Evolutionary conservation across 2,888 invertebrate species (phyloP).

Genomic region (Polydrusus pterygomalis): DNA sequence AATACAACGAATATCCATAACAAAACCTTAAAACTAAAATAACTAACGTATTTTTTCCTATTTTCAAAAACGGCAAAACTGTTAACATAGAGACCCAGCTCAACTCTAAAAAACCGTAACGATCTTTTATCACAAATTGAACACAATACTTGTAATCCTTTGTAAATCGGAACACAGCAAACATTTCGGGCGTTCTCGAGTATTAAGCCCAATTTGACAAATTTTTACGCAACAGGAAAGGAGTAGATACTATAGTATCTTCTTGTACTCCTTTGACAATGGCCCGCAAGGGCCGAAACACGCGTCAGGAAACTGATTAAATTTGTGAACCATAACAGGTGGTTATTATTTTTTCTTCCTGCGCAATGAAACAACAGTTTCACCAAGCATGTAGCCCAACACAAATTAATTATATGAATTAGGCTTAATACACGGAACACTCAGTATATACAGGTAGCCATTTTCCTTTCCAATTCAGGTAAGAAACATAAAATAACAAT

Average conservation of each 20-base stretch:
- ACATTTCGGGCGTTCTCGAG: not conserved
- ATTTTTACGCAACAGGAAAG: too few relatives aligned
- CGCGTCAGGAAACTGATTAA: too few relatives aligned
- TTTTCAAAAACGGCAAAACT: constrained; percentile 28
- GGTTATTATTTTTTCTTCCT: too few relatives aligned
- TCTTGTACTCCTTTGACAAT: too few relatives aligned
- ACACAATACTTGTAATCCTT: constrained; percentile 49
- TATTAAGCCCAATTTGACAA: too few relatives aligned
- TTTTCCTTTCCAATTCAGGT: not conserved
- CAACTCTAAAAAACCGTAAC: constrained; percentile 38
- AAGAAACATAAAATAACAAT: constrained; percentile 4
- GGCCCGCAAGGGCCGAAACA: too few relatives aligned
- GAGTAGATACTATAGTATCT: too few relatives aligned
- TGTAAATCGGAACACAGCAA: not conserved
- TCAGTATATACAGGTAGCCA: not conserved
- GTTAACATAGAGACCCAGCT: constrained; percentile 43
- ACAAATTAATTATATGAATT: not conserved
- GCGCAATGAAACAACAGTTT: too few relatives aligned
- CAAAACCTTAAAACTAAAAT: constrained; percentile 11
- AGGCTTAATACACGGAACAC: not conserved
- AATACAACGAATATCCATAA: constrained; percentile 7
- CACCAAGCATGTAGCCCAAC: not conserved
- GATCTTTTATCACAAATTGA: constrained; percentile 53
- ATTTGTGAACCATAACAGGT: too few relatives aligned
- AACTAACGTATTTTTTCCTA: constrained; percentile 13